Evolutionary conservation across 2,888 invertebrate species (phyloP), one percentile per base, ranked within the genome.

Genomic region (Machimus rusticus): DNA sequence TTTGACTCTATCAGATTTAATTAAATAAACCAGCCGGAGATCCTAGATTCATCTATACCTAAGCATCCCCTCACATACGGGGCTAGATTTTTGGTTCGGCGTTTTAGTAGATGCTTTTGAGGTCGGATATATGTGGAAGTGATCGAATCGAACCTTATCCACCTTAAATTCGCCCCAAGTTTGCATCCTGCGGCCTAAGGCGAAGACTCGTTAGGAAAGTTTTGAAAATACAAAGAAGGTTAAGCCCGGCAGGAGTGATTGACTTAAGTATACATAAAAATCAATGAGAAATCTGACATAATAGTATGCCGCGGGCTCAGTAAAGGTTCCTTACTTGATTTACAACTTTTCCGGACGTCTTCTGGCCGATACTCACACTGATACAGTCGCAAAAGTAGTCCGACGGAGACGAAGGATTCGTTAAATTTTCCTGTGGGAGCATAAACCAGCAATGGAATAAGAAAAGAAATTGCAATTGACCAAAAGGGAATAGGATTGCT

Each of bases 401-500:
- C 31, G 37, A 34, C 6, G 23, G 55, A 81, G 37, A n/a, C 6
- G 23, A 55, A 81, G 14, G 55, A 55, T 81, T 81, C 31, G 51
- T 23, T 55, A 51, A 81, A 31, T 81, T 81, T 81, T 81, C 55
- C 34, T 81, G 51, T 55, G 51, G 55, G 23, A 37, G 31, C 37
- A 57, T 82, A 82, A 66, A 82, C 34, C 55, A n/a, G 37, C 14
- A 57, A 4, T 82, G 9, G 57, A 82, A 82, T 66, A 82, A 82
- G 57, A 66, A 57, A 28, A 82, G 82, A 57, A 81, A 82, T 37
- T 57, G 39, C 66, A 82, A 57, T 82, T 82, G 57, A 57, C 82
- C 82, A 82, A 82, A 57, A 82, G 66, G 82, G 82, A 82, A 55
- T 57, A 57, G 51, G 57, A 82, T 82, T 82, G 82, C 82, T 82